Conservation (phyloP, 2,113 vertebrate genomes). For the Ptilonorhynchus violaceus region DNA sequence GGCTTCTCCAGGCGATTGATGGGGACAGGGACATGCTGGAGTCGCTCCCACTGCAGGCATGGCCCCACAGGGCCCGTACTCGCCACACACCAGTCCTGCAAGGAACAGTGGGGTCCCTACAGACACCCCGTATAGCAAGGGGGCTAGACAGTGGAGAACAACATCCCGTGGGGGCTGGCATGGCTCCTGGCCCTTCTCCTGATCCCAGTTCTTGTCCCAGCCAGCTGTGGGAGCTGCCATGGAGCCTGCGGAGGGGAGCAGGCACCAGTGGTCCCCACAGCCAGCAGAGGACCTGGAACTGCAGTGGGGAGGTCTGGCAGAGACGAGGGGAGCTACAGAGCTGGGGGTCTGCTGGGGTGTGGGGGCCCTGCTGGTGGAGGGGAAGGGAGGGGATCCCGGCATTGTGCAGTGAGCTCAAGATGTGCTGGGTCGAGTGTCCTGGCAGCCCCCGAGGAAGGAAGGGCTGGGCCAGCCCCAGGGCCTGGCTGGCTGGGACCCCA, state of each 20-base stretch:
- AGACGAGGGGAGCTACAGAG: accelerated
- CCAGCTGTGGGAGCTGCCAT: not conserved
- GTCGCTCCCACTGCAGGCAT: accelerated
- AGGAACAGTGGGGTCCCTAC: accelerated
- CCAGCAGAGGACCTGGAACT: not conserved
- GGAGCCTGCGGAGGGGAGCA: not conserved
- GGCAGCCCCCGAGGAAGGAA: not conserved
- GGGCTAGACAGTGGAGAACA: not conserved
- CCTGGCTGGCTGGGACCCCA: not conserved
- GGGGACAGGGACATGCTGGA: accelerated
- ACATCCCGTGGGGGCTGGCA: accelerated
- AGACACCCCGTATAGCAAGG: not conserved
- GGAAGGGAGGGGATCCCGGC: not conserved
- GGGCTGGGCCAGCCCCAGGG: not conserved
- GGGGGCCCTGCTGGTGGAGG: not conserved
- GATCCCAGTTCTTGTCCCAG: not conserved
- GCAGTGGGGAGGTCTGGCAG: not conserved
- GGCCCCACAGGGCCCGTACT: accelerated
- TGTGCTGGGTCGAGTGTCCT: not conserved
- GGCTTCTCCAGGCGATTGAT: not conserved
- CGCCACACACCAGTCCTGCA: accelerated
- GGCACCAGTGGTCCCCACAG: not conserved
- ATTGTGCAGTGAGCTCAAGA: accelerated
- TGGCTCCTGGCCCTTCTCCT: not conserved
- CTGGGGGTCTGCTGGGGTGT: not conserved